A percentile compares a stretch with the other conserved stretches of the same genome.
phyloP scores from a whole-genome alignment of 2,797 vertebrate species.

The Taeniopygia guttata region DNA sequence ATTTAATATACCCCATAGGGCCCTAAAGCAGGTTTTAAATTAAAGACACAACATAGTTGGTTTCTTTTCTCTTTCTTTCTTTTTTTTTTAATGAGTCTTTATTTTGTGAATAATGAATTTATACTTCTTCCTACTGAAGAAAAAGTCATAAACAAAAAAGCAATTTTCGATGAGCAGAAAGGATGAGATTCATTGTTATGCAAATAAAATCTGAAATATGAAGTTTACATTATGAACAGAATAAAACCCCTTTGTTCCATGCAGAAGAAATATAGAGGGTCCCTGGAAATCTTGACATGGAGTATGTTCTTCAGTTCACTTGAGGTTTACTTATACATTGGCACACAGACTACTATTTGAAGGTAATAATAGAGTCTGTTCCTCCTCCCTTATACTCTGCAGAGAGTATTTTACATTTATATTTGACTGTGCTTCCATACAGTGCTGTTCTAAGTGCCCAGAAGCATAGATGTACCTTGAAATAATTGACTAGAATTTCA shows the following conservation, averaged over 20 bases:
- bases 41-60: constrained; percentile 72
- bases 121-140: constrained; percentile 47
- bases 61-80: background rate
- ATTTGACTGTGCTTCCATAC: background rate
- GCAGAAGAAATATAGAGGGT: background rate
- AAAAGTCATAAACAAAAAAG: constrained; percentile 38
- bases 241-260: constrained; percentile 12
- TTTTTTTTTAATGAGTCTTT: constrained; percentile 32
- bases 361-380: background rate
- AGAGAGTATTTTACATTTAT: background rate
- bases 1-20: constrained; percentile 83
- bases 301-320: background rate
- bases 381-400: background rate
- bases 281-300: background rate
- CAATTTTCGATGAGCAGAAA: background rate
- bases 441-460: background rate
- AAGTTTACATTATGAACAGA: background rate
- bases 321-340: background rate
- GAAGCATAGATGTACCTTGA: background rate
- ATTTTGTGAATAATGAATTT: constrained; percentile 69
- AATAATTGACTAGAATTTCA: background rate
- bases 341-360: background rate
- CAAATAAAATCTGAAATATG: constrained; percentile 35
- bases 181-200: constrained; percentile 19
- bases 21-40: constrained; percentile 76